Evolutionary conservation across 2,888 invertebrate species (phyloP), one percentile per base, ranked within the genome.

Genomic region (Auanema sp.): DNA sequence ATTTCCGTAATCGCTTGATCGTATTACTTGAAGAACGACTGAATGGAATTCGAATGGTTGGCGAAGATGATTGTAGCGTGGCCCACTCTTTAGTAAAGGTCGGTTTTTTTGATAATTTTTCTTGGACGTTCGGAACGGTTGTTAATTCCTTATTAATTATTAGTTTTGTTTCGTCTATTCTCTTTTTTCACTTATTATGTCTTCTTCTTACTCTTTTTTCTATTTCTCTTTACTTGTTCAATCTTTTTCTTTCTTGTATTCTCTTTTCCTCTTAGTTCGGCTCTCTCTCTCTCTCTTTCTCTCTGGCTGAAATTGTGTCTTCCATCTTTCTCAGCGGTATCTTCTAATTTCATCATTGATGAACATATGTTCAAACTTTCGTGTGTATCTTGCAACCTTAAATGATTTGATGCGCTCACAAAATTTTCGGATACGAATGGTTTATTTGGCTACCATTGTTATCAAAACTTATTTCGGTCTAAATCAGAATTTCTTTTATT

Each of bases 51-150:
- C 72, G 74, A 44, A 61, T 78, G 66, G 68, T 72, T 52, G 75
- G 75, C 23, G 75, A 79, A 54, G 72, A 74, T 50, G 79, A 79
- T 65, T 56, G 66, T 25, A 58, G 71, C 33, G 64, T 71, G 44
- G 79, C 79, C 21, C 64, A 69, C 41, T 60, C 65, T 41, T 66
- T 77, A 50, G 59, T 79, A 16, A 64, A 79, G 69, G 78, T 78
- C 25, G 55, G 72, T 69, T 24, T 33, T 33, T 33, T 33, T 8
- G 8, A 4, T 4, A 50, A 59, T 53, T 54, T 21, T 0, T 52
- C 53, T 21, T 24, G 10, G 40, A 53, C 3, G n/a, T 16, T 3
- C 33, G 8, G 33, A 33, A 33, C 33, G 33, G 33, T 33, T 33
- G 33, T 33, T 33, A 3, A 5, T 33, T 33, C 8, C 8, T 8